phyloP scores from a whole-genome alignment of 2,113 vertebrate species.

The Tringa solitaria region DNA sequence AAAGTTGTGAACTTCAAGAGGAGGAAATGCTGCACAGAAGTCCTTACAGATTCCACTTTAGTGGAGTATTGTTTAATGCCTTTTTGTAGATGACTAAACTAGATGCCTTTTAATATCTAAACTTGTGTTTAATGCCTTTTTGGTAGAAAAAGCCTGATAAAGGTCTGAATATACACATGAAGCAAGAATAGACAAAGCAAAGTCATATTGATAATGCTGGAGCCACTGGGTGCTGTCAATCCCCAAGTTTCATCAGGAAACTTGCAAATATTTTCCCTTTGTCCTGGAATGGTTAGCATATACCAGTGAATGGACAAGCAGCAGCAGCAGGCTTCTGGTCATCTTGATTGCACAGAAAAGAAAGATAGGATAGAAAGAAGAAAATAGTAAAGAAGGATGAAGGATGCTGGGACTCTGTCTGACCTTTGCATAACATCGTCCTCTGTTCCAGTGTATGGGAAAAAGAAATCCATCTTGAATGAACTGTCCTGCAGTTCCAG shows the following conservation, averaged over 20 bases:
- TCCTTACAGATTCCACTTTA: background rate
- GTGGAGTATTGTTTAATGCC: no score
- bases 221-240: background rate
- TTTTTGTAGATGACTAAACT: no score
- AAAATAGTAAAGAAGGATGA: background rate
- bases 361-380: background rate
- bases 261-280: background rate
- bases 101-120: no score
- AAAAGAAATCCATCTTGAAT: background rate
- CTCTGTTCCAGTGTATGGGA: accelerated
- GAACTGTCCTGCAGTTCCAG: background rate
- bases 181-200: background rate
- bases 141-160: background rate
- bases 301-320: accelerated
- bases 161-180: background rate
- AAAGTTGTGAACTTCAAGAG: background rate
- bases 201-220: background rate
- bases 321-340: background rate
- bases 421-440: background rate
- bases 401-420: background rate
- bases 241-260: background rate
- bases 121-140: background rate
- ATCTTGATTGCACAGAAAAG: background rate
- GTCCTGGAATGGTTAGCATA: background rate
- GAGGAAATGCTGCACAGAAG: background rate